A percentile compares a stretch with the other conserved stretches of the same genome.
These are phyloP conservation scores for Coenobita brevimanus DNA, from an alignment of 1,140 invertebrate genomes.

Conservation along the genomic window DNA sequence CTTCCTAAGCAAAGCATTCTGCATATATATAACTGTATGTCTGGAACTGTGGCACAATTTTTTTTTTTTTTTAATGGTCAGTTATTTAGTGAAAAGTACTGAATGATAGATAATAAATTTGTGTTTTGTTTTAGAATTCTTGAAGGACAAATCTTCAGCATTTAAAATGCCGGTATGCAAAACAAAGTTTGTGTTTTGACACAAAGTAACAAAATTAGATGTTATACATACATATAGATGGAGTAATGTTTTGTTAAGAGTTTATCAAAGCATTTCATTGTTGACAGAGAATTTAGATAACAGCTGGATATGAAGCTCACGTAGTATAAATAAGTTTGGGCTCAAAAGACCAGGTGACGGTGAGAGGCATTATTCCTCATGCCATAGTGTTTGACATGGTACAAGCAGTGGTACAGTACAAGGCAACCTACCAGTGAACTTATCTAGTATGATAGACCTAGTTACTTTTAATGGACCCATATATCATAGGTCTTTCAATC, in stretches of 20 bases:
- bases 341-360: conserved; percentile 29
- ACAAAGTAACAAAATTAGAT: too few species aligned
- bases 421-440: too few species aligned
- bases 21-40: not conserved
- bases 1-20: conserved; percentile 9
- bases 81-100: too few species aligned
- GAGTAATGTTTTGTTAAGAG: conserved; percentile 20
- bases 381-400: conserved; percentile 59
- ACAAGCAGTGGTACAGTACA: conserved; percentile 10
- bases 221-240: too few species aligned
- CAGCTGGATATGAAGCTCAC: not conserved
- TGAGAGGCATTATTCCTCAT: conserved; percentile 56
- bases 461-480: too few species aligned
- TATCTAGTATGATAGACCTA: too few species aligned
- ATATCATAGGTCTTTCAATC: too few species aligned
- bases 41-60: conserved; percentile 39
- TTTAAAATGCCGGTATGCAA: too few species aligned
- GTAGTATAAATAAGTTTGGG: conserved; percentile 29
- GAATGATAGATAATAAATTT: too few species aligned
- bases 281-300: conserved; percentile 26
- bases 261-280: conserved; percentile 26
- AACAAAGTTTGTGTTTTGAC: too few species aligned
- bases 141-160: too few species aligned
- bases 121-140: too few species aligned
- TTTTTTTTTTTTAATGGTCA: not conserved